Base-by-base conservation (phyloP, 1,140 invertebrate genomes). In the Phocides pigmalion region DNA sequence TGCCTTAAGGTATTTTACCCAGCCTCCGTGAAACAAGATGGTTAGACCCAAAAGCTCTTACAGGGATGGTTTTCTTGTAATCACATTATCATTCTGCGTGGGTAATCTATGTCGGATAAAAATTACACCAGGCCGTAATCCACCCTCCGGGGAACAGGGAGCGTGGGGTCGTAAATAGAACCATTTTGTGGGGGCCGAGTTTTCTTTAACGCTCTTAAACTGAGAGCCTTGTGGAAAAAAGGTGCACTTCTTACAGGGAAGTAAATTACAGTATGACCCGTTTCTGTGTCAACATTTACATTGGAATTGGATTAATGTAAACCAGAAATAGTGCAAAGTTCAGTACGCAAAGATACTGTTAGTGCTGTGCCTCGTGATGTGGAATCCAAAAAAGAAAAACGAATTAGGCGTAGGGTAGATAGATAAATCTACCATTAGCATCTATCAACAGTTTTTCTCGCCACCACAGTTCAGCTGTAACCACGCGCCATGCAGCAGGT, bases 31-130 rank as follows among this genome's bases (percentile, higher is more conserved):
- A 44, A 19, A 19, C 41, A 19, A 44, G 16, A 39, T 14, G 12
- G 6, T 44, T 44, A 16, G 41, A 11, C 3, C 15, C 3, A 2
- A 9, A 19, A 64, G 41, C 51, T 54, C 44, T 64, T 64, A 59
- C 19, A 25, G 11, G 22, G 59, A 53, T n/a, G 41, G 22, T 35
- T 66, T 47, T 61, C 41, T 12, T 53, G 56, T 22, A 66, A 66
- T 66, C 64, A 54, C 39, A 54, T 66, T 54, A 62, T 54, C 47
- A 12, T 66, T 53, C 25, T 20, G 9, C 12, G 50, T 20, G n/a
- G 35, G 17, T 41, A 54, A 54, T 54, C 50, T 54, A 41, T 54
- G 49, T 42, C 39, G 16, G 39, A 59, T 66, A 62, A 54, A 66
- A 66, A 66, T 54, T 64, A 64, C 42, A 66, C 12, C 50, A 16